These are phyloP conservation scores for Corbicula japonica DNA, from an alignment of 2,888 invertebrate species.

Conservation along the genomic window DNA sequence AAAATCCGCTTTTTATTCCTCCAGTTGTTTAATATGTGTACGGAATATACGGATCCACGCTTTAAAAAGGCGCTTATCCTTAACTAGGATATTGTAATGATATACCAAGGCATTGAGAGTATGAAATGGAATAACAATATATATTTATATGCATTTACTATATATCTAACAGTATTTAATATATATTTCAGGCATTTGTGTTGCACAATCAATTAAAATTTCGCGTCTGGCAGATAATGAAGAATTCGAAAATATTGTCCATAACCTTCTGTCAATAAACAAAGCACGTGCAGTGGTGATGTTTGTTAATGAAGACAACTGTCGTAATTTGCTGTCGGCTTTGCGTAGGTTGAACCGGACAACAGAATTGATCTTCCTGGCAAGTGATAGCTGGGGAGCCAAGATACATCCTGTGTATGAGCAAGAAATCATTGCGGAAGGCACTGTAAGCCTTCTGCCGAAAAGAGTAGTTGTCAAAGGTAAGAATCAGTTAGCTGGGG, in stretches of 20 bases:
- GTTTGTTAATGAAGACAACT: constrained; percentile 92
- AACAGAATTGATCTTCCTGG: constrained; percentile 82
- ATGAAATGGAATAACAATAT: too few species aligned
- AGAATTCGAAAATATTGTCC: constrained; percentile 89
- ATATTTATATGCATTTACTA: too few species aligned
- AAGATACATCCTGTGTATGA: constrained; percentile 84
- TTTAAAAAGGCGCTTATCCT: too few species aligned
- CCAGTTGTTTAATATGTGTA: too few species aligned
- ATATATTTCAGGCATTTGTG: constrained; percentile 87
- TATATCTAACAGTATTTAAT: too few species aligned
- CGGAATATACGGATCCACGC: too few species aligned
- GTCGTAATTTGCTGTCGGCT: constrained; percentile 83
- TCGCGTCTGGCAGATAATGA: constrained; percentile 88
- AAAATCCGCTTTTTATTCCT: too few species aligned
- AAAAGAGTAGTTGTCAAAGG: constrained; percentile 82
- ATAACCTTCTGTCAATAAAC: constrained; percentile 88
- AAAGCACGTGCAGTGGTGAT: constrained; percentile 89
- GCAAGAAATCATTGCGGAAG: constrained; percentile 84
- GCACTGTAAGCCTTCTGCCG: constrained; percentile 85
- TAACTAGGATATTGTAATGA: too few species aligned
- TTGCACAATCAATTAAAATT: constrained; percentile 89
- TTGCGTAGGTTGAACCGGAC: constrained; percentile 74
- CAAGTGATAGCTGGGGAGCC: constrained; percentile 86
- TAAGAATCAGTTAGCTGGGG: constrained; percentile 82
- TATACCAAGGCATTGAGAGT: too few species aligned